Evolutionary conservation across 1,140 invertebrate species (phyloP).

Genomic region (Hyles vespertilio): DNA sequence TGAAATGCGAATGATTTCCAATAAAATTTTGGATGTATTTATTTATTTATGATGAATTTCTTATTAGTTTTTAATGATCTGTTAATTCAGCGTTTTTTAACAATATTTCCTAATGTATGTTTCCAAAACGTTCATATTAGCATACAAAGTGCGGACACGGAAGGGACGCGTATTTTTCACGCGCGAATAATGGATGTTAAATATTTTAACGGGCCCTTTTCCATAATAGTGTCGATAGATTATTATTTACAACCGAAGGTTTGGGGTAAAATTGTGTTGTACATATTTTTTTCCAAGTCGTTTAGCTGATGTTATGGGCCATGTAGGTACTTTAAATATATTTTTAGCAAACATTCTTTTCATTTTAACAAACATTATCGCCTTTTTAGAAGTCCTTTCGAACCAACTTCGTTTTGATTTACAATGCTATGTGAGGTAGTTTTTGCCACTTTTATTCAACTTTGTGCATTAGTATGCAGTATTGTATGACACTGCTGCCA

Average conservation of each 20-base stretch:
- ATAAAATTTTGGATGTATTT: too few species aligned
- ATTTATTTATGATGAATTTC: too few species aligned
- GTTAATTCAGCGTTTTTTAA: neutral
- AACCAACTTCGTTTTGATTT: too few species aligned
- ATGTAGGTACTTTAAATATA: too few species aligned
- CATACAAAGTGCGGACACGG: slow-evolving; percentile 38
- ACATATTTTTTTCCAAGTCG: neutral
- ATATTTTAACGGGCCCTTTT: slow-evolving; percentile 37
- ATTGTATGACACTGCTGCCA: too few species aligned
- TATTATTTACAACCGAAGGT: slow-evolving; percentile 24
- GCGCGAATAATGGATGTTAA: slow-evolving; percentile 33
- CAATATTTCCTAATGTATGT: slow-evolving; percentile 5
- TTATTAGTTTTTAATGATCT: neutral
- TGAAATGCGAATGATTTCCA: too few species aligned
- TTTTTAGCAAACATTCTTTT: too few species aligned
- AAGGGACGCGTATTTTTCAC: slow-evolving; percentile 35
- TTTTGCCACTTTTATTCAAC: too few species aligned
- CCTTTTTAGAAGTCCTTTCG: too few species aligned
- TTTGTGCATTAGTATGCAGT: too few species aligned
- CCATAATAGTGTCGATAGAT: slow-evolving; percentile 33
- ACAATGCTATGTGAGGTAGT: too few species aligned
- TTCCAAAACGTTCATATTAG: slow-evolving; percentile 24
- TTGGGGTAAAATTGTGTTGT: neutral
- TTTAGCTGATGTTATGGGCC: neutral
- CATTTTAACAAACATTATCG: too few species aligned